Evolutionary conservation across 2,113 vertebrate genomes (phyloP), one percentile per base, ranked within the genome.

Genomic region (Tenebrosternarchus preto): DNA sequence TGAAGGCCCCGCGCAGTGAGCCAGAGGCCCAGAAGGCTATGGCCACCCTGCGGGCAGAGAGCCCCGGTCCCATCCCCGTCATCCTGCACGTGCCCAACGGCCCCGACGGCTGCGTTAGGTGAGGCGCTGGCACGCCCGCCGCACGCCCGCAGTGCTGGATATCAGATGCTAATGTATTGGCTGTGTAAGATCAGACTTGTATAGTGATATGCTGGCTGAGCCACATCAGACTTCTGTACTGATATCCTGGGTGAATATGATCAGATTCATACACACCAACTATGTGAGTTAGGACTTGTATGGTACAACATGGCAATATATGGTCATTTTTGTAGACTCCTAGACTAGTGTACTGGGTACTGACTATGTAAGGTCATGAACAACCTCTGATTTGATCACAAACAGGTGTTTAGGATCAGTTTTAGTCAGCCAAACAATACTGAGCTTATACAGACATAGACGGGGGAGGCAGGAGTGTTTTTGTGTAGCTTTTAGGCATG

Each of bases 91-190:
- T 99, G 68, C 98, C 98, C 59, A 98, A 95, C 83, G 87, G 95
- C 67, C 93, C 95, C 25, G 95, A 98, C 33, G 97, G 98, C 84
- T 98, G 95, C 69, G 97, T 99, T 86, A 95, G 98, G 98, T 99
- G 86, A 92, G 71, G n/a, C n/a, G n/a, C n/a, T n/a, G n/a, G n/a
- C n/a, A 22, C 17, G 17, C 33, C 33, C 6, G 33, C 33, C 33
- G 3, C 33, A 36, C 33, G 6, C 33, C 33, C 33, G 6, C 33
- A 36, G 3, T 36, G 6, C n/a, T n/a, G n/a, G n/a, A n/a, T n/a
- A 36, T 36, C 33, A 36, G 33, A 36, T 36, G 6, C 33, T 36
- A 2, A 6, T 6, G 6, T 36, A 36, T n/a, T n/a, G n/a, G n/a
- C 39, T 3, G 8, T 15, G 43, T 12, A 50, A 2, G 43, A 50